Evolutionary conservation across 2,888 invertebrate species (phyloP).

Genomic region (Nemoura dubitans): DNA sequence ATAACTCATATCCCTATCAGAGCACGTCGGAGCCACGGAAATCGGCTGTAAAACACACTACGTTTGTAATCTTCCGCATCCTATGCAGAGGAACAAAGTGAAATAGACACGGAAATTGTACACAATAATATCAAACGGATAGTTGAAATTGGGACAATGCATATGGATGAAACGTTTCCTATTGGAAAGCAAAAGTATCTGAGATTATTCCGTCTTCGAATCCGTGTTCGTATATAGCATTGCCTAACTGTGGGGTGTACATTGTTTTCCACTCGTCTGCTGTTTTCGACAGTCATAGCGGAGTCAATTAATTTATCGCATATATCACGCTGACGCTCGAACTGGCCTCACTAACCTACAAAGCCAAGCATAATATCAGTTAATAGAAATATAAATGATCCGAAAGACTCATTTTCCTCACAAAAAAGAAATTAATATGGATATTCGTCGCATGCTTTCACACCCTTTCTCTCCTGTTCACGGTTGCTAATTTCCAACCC

Average conservation of each 20-base stretch:
- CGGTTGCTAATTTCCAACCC: neutral
- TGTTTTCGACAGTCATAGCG: neutral
- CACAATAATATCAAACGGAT: constrained; percentile 17
- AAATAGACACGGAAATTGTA: constrained; percentile 38
- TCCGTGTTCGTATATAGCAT: no score
- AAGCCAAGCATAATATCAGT: neutral
- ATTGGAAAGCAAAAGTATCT: neutral
- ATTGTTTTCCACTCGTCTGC: neutral
- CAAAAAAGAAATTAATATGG: neutral
- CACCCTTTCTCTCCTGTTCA: neutral
- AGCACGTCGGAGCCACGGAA: constrained; percentile 24
- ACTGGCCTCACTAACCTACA: neutral
- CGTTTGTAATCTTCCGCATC: constrained; percentile 39
- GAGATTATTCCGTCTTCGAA: no score
- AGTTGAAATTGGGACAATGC: neutral
- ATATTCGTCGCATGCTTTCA: neutral
- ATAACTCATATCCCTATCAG: constrained; percentile 38
- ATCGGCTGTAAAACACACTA: constrained; percentile 39
- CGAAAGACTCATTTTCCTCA: neutral
- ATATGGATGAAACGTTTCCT: neutral
- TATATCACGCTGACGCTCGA: no score
- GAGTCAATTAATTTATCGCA: no score
- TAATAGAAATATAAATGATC: neutral
- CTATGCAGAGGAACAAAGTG: constrained; percentile 27
- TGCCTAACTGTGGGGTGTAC: no score